A percentile compares a stretch with the other conserved stretches of the same genome.
Conservation (phyloP, 2,888 invertebrate genomes). For the Drosophila gaucha region DNA sequence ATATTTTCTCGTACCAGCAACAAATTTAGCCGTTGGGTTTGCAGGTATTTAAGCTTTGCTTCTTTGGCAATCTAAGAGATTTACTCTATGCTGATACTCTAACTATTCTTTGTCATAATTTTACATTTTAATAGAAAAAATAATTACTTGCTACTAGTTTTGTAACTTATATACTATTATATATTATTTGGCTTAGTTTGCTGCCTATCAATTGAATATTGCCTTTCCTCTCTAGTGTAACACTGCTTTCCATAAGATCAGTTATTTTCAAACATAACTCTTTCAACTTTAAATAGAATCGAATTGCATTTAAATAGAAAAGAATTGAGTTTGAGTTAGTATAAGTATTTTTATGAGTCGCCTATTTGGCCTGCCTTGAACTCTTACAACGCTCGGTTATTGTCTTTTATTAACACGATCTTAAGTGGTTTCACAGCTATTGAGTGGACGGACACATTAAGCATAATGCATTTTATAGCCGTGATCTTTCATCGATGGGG, state of each 20-base stretch:
- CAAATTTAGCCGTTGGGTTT: too few relatives aligned
- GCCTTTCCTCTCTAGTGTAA: too few relatives aligned
- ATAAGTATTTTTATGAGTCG: neutral
- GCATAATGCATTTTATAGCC: slow-evolving; percentile 18
- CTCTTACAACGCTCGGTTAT: neutral
- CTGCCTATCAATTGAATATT: too few relatives aligned
- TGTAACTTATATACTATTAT: too few relatives aligned
- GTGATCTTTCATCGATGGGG: neutral
- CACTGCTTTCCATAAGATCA: neutral
- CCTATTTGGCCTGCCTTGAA: slow-evolving; percentile 1
- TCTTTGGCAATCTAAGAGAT: too few relatives aligned
- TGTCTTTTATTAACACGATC: neutral
- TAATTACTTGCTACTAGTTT: too few relatives aligned
- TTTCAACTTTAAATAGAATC: neutral
- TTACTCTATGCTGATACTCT: too few relatives aligned
- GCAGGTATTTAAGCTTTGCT: too few relatives aligned
- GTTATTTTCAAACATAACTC: neutral
- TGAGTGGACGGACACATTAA: neutral
- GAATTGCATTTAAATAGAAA: neutral
- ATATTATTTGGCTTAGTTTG: too few relatives aligned
- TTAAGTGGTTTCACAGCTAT: slow-evolving; percentile 7
- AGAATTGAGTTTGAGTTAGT: neutral
- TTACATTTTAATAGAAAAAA: too few relatives aligned
- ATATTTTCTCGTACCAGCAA: too few relatives aligned
- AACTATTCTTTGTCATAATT: too few relatives aligned